Base-by-base conservation (phyloP, 2,888 invertebrate genomes). In the Acanthosepion lycidas region DNA sequence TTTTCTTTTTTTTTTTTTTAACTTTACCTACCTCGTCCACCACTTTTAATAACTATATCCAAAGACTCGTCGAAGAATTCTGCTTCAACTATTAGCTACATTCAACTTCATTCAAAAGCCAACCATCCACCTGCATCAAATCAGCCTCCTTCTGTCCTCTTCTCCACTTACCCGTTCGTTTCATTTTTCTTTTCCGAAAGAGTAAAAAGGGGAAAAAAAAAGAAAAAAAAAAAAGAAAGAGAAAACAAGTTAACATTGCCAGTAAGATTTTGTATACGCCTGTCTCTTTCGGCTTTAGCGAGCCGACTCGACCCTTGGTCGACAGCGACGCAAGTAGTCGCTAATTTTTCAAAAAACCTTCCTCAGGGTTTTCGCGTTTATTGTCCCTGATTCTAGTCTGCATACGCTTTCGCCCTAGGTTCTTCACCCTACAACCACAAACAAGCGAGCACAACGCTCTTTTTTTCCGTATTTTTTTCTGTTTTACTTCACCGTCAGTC, bases 261-360 rank as follows among this genome's bases (percentile, higher is more conserved):
- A 53, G 53, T 49, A n/a, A 93, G 93, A 53, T 28, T 53, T 93
- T 93, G 23, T 93, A 53, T 53, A 53, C 49, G 93, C 93, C 51
- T 18, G 49, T 6, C n/a, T 51, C 48, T 51, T 49, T 53, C 53
- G 93, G 93, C 53, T 49, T 53, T 92, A 92, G 92, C 92, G n/a
- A 92, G 92, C 92, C 51, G 18, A 33, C 53, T 49, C 49, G 78
- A 78, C 78, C 78, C 78, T 33, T 33, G 78, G 78, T 78, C 78
- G n/a, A 78, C 78, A 78, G 78, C n/a, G 78, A 78, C 78, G 78
- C 78, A 12, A 78, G 78, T 78, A 78, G 78, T 33, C 78, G n/a
- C 78, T 78, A 78, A 78, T 78, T 78, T 78, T 78, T 78, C 78
- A 33, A 78, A 78, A 78, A 78, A 9, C 64, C n/a, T 78, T 33